Evolutionary conservation across 2,888 invertebrate genomes (phyloP).

Genomic region (Gastrophysa polygoni): DNA sequence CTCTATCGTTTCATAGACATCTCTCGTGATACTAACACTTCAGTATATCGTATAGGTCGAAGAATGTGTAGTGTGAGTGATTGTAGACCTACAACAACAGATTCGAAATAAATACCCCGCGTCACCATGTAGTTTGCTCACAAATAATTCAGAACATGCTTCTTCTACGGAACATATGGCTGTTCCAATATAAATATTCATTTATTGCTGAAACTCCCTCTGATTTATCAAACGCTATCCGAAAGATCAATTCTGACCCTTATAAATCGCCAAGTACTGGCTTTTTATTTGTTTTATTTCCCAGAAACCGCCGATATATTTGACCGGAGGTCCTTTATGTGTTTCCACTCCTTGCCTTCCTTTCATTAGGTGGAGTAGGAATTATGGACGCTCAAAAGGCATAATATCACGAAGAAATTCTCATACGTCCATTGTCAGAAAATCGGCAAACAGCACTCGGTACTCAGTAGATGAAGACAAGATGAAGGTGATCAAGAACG

Average conservation of each 20-base stretch:
- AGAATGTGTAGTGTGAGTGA: no score
- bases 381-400: slow-evolving; percentile 16
- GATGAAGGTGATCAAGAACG: no score
- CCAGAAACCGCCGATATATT: slow-evolving; percentile 25
- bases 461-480: no score
- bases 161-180: slow-evolving; percentile 9
- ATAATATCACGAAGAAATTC: slow-evolving; percentile 22
- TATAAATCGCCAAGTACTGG: slow-evolving; percentile 28
- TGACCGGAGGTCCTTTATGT: slow-evolving; percentile 23
- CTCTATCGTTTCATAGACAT: no score
- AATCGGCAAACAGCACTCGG: no score
- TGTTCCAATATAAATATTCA: slow-evolving; percentile 25
- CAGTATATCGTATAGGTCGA: no score
- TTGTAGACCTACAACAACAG: no score
- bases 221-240: slow-evolving; percentile 17
- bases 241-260: slow-evolving; percentile 26
- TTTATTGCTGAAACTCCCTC: slow-evolving; percentile 5
- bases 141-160: not conserved
- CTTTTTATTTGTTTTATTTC: slow-evolving; percentile 31
- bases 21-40: no score
- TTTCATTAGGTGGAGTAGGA: slow-evolving; percentile 33
- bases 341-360: slow-evolving; percentile 26
- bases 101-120: not conserved
- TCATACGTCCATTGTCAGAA: no score
- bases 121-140: not conserved